Evolutionary conservation across 2,797 vertebrate genomes (phyloP), one percentile per base, ranked within the genome.

Genomic region (Ctenopoma multispine): DNA sequence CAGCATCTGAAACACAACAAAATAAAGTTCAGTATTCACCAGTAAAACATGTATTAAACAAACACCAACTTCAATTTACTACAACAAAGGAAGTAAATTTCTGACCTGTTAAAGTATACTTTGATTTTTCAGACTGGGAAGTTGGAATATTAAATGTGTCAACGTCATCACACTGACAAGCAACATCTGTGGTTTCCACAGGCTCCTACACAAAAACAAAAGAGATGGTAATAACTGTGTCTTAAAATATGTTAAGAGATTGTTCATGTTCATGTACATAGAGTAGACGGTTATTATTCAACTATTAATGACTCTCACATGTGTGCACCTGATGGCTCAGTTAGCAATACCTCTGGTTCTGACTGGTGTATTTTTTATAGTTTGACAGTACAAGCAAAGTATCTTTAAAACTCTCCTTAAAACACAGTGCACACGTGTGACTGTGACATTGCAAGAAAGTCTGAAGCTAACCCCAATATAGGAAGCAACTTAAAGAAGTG

Each of bases 121-220:
- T 34, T 8, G 61, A 40, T 11, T 60, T 61, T 55, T 67, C 58
- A 38, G 68, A 48, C 5, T 0, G 24, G 38, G 49, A 53, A 24
- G 69, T 14, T 59, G 62, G 49, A 57, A 20, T 49, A 8, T 29
- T 24, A 24, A 24, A 47, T 14, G 27, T 18, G 13, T 66, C 18
- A 23, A 38, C 3, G 23, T 61, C 68, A 6, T 58, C 68, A 53
- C 36, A 55, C 1, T 72, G 61, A 63, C 4, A 17, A 27, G 31
- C 14, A 46, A 14, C 44, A 14, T 70, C 40, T 48, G 44, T 27
- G 10, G 2, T 56, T 41, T 75, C 36, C 12, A 41, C 40, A 21
- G 36, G 36, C 12, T 79, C 69, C 79, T 79, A 23, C 51, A 58
- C 13, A 62, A n/a, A 69, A 41, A 8, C 5, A 62, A 31, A 40